phyloP scores from a whole-genome alignment of 2,797 vertebrate species.

The Coregonus sp. region DNA sequence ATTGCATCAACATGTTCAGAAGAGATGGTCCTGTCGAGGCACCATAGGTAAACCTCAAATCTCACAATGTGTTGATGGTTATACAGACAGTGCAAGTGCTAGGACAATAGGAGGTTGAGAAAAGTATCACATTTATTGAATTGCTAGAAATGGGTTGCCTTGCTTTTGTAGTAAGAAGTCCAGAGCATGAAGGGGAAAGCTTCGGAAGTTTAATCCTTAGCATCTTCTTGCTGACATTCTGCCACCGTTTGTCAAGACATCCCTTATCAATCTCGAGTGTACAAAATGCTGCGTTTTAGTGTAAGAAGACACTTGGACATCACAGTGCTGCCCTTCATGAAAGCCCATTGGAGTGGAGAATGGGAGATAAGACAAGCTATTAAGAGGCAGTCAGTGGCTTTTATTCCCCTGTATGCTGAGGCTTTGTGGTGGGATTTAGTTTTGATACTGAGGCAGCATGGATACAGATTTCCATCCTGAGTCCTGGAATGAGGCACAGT shows the following conservation, averaged over 20 bases:
- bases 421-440: constrained; percentile 43
- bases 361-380: constrained; percentile 70
- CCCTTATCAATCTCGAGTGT: constrained; percentile 13
- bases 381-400: constrained; percentile 63
- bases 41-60: not conserved
- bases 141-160: not conserved
- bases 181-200: not conserved
- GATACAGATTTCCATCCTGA: constrained; percentile 57
- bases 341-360: constrained; percentile 64
- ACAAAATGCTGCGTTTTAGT: constrained; percentile 26
- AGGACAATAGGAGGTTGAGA: not conserved
- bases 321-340: constrained; percentile 20
- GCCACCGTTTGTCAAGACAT: not conserved
- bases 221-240: constrained; percentile 4
- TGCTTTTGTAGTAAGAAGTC: not conserved
- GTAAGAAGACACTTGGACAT: constrained; percentile 21
- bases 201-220: not conserved
- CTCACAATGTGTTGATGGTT: not conserved
- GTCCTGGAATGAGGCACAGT: constrained; percentile 57
- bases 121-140: constrained; percentile 2
- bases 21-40: not conserved
- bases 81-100: not conserved
- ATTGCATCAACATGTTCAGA: not conserved
- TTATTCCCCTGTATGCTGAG: constrained; percentile 56
- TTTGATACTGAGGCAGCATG: constrained; percentile 39